Conservation (phyloP, 2,797 vertebrate species). For the Dicrostonyx torquatus region DNA sequence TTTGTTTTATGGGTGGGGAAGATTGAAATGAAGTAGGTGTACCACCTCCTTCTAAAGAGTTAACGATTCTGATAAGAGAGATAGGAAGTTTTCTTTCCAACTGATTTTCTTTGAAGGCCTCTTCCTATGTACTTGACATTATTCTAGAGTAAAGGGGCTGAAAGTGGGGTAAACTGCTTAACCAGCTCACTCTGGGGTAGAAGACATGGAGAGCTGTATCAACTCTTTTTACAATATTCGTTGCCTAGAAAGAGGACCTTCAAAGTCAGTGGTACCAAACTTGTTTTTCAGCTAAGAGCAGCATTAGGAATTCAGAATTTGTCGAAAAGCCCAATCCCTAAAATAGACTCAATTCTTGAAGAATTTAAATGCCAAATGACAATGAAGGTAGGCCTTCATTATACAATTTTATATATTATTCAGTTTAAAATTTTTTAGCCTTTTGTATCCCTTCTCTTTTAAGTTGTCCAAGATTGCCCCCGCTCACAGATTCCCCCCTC, state of each 20-base stretch:
- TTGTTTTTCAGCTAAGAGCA: conserved; percentile 82
- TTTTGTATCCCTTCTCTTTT: conserved; percentile 81
- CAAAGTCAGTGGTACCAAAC: conserved; percentile 82
- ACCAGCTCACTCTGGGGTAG: conserved; percentile 72
- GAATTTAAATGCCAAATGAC: conserved; percentile 82
- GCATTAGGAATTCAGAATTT: conserved; percentile 82
- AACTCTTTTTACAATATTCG: conserved; percentile 72
- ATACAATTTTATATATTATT: conserved; percentile 81
- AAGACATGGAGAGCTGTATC: conserved; percentile 65
- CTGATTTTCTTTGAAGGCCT: conserved; percentile 82
- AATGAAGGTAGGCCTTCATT: conserved; percentile 83
- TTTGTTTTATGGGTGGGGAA: conserved; percentile 68
- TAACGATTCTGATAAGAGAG: conserved; percentile 65
- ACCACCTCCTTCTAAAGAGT: conserved; percentile 69
- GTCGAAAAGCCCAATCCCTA: conserved; percentile 81
- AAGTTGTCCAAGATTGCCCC: conserved; percentile 80
- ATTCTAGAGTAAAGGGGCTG: conserved; percentile 71
- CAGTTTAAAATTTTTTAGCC: conserved; percentile 74
- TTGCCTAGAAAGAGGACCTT: conserved; percentile 84
- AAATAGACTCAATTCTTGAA: conserved; percentile 82
- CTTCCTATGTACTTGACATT: conserved; percentile 79
- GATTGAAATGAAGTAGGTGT: conserved; percentile 71
- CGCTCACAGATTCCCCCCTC: conserved; percentile 81
- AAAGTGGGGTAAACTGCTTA: conserved; percentile 66
- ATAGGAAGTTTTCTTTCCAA: conserved; percentile 69